A percentile compares a stretch with the other conserved stretches of the same genome.
Evolutionary conservation across 2,113 vertebrate genomes (phyloP).

Genomic region (Oreocharis arfaki): DNA sequence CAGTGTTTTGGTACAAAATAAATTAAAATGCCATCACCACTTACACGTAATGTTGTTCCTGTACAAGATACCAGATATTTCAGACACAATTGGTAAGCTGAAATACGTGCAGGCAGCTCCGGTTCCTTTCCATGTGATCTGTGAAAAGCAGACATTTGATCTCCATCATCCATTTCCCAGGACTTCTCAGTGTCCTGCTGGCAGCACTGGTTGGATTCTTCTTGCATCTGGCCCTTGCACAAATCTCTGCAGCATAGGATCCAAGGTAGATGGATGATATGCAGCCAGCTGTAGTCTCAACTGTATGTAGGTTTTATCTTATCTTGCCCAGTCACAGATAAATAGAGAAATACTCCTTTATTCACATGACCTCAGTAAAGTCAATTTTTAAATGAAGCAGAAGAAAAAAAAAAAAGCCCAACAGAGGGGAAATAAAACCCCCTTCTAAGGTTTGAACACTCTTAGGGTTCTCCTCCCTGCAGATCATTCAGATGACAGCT

Average conservation of each 20-base stretch:
- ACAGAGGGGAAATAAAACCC: background rate
- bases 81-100: background rate
- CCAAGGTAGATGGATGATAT: background rate
- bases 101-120: background rate
- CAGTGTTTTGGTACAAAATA: background rate
- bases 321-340: background rate
- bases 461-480: background rate
- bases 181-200: background rate
- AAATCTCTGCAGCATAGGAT: background rate
- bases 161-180: background rate
- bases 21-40: background rate
- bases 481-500: background rate
- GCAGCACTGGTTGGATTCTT: background rate
- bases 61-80: background rate
- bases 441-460: background rate
- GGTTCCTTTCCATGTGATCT: background rate
- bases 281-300: background rate
- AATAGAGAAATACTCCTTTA: background rate
- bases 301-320: background rate
- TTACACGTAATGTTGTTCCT: background rate
- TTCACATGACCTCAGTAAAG: background rate
- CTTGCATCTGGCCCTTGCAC: background rate
- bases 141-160: background rate
- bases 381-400: background rate
- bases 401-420: background rate